These are phyloP conservation scores for Beaufortia kweichowensis DNA, from an alignment of 2,113 vertebrate genomes.

Conservation along the genomic window DNA sequence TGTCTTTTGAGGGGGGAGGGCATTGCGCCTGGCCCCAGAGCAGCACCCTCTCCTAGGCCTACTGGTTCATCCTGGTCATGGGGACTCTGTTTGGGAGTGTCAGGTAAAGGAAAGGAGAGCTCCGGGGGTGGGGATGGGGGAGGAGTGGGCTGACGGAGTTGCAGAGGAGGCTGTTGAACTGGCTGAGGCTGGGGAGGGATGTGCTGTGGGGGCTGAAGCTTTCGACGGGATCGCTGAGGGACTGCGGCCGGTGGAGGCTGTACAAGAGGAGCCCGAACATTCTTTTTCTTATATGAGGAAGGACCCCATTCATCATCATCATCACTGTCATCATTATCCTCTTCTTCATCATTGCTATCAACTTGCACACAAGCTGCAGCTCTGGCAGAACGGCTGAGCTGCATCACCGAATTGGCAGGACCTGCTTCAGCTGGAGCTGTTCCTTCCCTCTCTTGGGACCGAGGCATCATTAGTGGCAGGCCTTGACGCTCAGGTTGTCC, in stretches of 20 bases:
- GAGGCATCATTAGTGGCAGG: constrained; percentile 60
- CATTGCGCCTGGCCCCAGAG: constrained; percentile 35
- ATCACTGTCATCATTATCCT: constrained; percentile 66
- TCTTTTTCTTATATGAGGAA: constrained; percentile 50
- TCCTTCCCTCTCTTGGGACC: constrained; percentile 70
- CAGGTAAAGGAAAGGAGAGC: constrained; percentile 73
- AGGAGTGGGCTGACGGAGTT: constrained; percentile 76
- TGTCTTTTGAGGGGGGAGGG: constrained; percentile 61
- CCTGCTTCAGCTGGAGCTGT: constrained; percentile 61
- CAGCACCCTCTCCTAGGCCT: constrained; percentile 46
- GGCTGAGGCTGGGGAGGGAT: constrained; percentile 74
- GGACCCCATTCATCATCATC: constrained; percentile 73
- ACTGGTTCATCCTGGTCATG: constrained; percentile 68
- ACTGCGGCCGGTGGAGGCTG: constrained; percentile 56
- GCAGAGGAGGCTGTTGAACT: constrained; percentile 70
- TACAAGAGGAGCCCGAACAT: constrained; percentile 49
- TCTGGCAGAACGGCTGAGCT: constrained; percentile 68
- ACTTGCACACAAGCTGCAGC: constrained; percentile 51
- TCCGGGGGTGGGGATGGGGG: constrained; percentile 76
- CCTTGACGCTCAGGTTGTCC: constrained; percentile 72
- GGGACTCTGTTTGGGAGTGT: constrained; percentile 80
- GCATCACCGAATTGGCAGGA: constrained; percentile 64
- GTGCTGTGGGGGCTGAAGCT: constrained; percentile 77
- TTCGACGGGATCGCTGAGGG: constrained; percentile 70
- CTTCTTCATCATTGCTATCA: constrained; percentile 67